Percentiles rank a stretch among this genome's conserved stretches.
Evolutionary conservation across 2,888 invertebrate species (phyloP).

Genomic region (Epinotia bilunana): DNA sequence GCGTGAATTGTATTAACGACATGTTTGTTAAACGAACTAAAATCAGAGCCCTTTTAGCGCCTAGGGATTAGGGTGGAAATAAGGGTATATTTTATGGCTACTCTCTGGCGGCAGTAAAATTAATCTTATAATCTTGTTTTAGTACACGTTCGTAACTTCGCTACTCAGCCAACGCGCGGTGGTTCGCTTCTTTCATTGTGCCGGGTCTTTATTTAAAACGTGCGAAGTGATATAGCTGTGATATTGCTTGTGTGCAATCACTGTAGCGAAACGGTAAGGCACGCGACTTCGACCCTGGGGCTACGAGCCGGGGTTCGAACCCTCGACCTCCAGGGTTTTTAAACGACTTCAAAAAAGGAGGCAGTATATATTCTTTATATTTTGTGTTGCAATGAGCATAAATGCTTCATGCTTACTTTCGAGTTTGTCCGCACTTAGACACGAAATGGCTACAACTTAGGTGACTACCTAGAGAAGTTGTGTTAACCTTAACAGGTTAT

Average conservation of each 20-base stretch:
- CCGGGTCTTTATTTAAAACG: conserved; percentile 16
- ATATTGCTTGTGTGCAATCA: not conserved
- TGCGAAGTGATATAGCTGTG: conserved; percentile 18
- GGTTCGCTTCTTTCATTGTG: conserved; percentile 33
- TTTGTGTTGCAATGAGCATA: too few relatives aligned
- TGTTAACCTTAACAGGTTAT: too few relatives aligned
- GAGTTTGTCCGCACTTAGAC: too few relatives aligned
- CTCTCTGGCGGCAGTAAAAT: conserved; percentile 52
- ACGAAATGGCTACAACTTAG: too few relatives aligned
- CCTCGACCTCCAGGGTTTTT: too few relatives aligned
- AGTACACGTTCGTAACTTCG: conserved; percentile 49
- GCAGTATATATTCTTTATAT: too few relatives aligned
- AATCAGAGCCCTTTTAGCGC: conserved; percentile 29
- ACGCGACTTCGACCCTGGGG: too few relatives aligned
- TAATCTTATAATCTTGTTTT: conserved; percentile 56
- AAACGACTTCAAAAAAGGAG: too few relatives aligned
- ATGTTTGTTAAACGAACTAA: conserved; percentile 24
- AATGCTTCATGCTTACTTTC: too few relatives aligned
- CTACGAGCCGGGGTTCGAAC: too few relatives aligned
- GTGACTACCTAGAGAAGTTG: too few relatives aligned
- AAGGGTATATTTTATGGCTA: conserved; percentile 50
- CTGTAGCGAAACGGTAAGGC: too few relatives aligned
- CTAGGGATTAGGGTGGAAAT: conserved; percentile 32
- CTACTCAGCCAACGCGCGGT: conserved; percentile 40
- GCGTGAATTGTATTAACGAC: not conserved